Conservation (phyloP, 2,797 vertebrate species). For the Nothura maculosa region DNA sequence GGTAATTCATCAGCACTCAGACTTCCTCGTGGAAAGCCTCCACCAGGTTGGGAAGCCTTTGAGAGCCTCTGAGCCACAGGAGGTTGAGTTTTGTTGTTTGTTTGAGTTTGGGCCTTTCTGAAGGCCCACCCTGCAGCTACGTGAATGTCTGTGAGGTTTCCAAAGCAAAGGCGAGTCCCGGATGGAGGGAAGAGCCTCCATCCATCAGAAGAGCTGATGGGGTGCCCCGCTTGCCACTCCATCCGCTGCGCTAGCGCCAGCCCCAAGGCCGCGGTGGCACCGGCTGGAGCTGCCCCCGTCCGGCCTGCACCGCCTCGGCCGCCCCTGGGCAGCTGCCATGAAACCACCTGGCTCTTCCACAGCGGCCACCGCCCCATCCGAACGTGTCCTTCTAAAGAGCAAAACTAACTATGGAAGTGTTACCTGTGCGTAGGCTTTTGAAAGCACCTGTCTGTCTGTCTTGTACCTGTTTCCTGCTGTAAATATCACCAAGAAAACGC, state of each 20-base stretch:
- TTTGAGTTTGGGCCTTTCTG: not conserved
- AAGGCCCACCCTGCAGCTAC: not conserved
- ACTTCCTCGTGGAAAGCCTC: not conserved
- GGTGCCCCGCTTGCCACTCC: not conserved
- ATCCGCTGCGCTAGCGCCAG: constrained; percentile 31
- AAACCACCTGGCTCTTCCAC: constrained; percentile 45
- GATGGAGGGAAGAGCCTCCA: not conserved
- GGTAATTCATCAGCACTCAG: not conserved
- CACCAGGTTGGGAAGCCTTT: not conserved
- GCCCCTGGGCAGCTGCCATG: constrained; percentile 59
- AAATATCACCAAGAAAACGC: constrained; percentile 61
- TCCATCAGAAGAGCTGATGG: too few relatives aligned
- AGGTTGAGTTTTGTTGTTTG: not conserved
- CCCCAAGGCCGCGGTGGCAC: not conserved
- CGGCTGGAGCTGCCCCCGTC: constrained; percentile 40
- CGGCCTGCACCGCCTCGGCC: constrained; percentile 23
- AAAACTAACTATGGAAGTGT: constrained; percentile 36
- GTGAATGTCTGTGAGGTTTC: constrained; percentile 17
- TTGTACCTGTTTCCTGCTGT: constrained; percentile 71
- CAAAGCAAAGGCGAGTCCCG: not conserved
- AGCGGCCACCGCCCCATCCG: constrained; percentile 53
- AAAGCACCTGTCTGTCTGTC: constrained; percentile 65
- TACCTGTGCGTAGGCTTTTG: constrained; percentile 70
- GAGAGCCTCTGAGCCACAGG: not conserved
- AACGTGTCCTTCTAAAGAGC: constrained; percentile 57